Base-by-base conservation (phyloP, 2,113 vertebrate genomes). In the Ranitomeya imitator region DNA sequence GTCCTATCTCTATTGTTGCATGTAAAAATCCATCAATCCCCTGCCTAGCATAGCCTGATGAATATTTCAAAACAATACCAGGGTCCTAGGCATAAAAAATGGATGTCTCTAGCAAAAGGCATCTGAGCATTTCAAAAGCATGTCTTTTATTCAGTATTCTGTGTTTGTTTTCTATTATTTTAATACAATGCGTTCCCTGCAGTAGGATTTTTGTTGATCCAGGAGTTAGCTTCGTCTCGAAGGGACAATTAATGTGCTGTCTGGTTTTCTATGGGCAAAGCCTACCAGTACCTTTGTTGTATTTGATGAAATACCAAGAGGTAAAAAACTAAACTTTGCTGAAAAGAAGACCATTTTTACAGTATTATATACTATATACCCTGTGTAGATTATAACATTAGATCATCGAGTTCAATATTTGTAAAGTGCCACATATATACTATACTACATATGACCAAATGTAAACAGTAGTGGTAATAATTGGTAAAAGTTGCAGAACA, bases 151-250 rank as follows among this genome's bases (percentile, higher is more conserved):
- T 88, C 63, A 15, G 45, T 59, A 88, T 81, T 86, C 59, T 57
- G 45, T 31, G 60, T 55, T 76, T 83, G 59, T 77, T 65, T 65
- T 21, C 88, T 89, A 85, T 89, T 87, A 86, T 85, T 89, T 86
- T 85, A 67, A 63, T 77, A 79, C 90, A 88, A 85, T 90, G 14
- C 90, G 55, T 90, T 91, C 81, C 23, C n/a, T 88, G 90, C 69
- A 89, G 90, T 83, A 77, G 73, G 61, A 87, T 91, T 92, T 90
- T 14, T 51, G 74, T 88, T 88, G 57, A 85, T 88, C 85, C 85
- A 82, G 0, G 23, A 26, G 15, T 79, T 76, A 89, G 79, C 84
- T 89, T 87, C 83, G 63, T 81, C 77, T 51, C 76, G 21, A 69
- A 80, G 21, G 59, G 61, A 79, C 74, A 86, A 86, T 78, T 78